Percentiles rank a stretch among this genome's conserved stretches.
phyloP scores from a whole-genome alignment of 2,888 invertebrate species.

The Galeopsomyia nigrocyanea region DNA sequence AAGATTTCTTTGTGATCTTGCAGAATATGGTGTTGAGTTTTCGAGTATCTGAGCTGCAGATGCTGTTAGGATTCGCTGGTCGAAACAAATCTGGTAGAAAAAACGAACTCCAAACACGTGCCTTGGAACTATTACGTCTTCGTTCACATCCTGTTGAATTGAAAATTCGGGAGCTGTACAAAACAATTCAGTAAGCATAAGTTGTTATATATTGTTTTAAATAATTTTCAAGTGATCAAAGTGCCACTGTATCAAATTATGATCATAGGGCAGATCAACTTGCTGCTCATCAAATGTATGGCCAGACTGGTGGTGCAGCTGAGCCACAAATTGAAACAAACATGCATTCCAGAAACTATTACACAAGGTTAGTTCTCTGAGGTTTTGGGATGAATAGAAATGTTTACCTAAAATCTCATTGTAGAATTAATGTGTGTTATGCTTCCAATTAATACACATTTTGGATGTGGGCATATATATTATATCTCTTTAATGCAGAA shows the following conservation, averaged over 20 bases:
- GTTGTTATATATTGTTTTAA: slow-evolving; percentile 8
- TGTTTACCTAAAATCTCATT: slow-evolving; percentile 2
- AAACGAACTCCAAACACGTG: slow-evolving; percentile 82
- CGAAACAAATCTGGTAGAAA: slow-evolving; percentile 85
- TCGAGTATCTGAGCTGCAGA: slow-evolving; percentile 88
- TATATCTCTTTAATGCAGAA: too few relatives aligned
- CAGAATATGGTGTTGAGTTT: slow-evolving; percentile 75
- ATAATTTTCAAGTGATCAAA: slow-evolving; percentile 6
- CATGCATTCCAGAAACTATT: slow-evolving; percentile 65
- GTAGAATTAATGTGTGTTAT: background rate
- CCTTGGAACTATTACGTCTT: slow-evolving; percentile 78
- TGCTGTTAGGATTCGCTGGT: slow-evolving; percentile 84
- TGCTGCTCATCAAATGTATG: slow-evolving; percentile 64
- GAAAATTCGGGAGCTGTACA: slow-evolving; percentile 79
- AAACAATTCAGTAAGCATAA: slow-evolving; percentile 74
- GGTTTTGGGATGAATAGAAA: slow-evolving; percentile 6
- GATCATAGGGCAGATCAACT: slow-evolving; percentile 64
- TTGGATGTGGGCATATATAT: too few relatives aligned
- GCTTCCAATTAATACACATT: background rate
- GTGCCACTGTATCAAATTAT: slow-evolving; percentile 13
- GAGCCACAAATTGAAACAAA: slow-evolving; percentile 65
- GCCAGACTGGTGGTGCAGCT: slow-evolving; percentile 59
- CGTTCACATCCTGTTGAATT: slow-evolving; percentile 75
- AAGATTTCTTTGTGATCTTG: slow-evolving; percentile 49
- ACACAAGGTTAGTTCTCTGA: slow-evolving; percentile 55